Base-by-base conservation (phyloP, 1,140 invertebrate species). In the Maconellicoccus hirsutus region DNA sequence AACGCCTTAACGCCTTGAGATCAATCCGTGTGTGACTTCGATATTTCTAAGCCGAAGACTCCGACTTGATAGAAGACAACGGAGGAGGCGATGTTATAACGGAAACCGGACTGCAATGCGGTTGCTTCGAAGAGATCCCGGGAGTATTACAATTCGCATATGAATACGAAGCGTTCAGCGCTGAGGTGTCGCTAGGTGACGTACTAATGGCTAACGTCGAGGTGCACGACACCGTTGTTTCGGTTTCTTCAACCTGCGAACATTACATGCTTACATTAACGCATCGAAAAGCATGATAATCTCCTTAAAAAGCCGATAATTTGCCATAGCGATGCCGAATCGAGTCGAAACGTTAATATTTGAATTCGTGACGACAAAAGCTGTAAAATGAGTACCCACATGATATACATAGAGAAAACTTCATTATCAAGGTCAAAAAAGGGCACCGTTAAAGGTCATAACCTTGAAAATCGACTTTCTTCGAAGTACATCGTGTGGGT, bases 61-160 rank as follows among this genome's bases (percentile, higher is more conserved):
- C 61, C 61, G 61, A 66, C 25, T 66, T 66, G 6, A 66, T 66
- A 22, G 25, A 10, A 22, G 61, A 25, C 4, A 66, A 16, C 61
- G 61, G 61, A 6, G 73, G 61, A 10, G 75, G 75, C n/a, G 77
- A 76, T 8, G 77, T 77, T 33, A 77, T 77, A 19, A 77, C 77
- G 2, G 77, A 77, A 29, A 77, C 77, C 0, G 77, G 76, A 66
- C 77, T 77, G 29, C 75, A 75, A 26, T 61, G 19, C 21, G 25
- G 59, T 66, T 38, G 26, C 61, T 27, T 71, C 23, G 59, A 71
- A 27, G 25, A 39, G 22, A 59, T 42, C 39, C 33, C 70, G 38
- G 25, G 42, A 71, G 39, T 42, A 42, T 21, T 71, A 6, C 21
- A 16, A 16, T 42, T 59, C 21, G 70, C 12, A 19, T 21, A 27